phyloP scores from a whole-genome alignment of 1,140 invertebrate genomes.

The Penaeus japonicus region DNA sequence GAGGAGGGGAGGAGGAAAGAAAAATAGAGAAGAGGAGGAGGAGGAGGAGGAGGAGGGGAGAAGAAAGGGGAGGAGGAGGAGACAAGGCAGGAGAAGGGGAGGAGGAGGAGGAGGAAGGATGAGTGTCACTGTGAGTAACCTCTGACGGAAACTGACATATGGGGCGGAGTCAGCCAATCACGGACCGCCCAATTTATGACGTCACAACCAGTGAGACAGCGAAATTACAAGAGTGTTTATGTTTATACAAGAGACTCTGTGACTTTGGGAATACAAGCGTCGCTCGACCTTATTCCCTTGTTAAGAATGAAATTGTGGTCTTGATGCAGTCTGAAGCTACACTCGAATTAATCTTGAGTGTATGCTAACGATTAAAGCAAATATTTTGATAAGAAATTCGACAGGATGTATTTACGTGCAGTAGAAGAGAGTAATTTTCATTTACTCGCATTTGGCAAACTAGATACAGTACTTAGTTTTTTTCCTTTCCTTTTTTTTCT shows the following conservation, averaged over 20 bases:
- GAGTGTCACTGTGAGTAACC: background rate
- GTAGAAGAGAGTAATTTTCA: too few species aligned
- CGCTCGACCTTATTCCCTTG: too few species aligned
- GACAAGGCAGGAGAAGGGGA: background rate
- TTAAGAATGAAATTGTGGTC: too few species aligned
- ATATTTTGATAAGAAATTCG: too few species aligned
- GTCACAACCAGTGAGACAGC: conserved; percentile 13
- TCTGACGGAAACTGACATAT: conserved; percentile 29
- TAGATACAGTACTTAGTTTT: background rate
- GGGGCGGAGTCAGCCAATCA: conserved; percentile 35
- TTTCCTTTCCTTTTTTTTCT: background rate
- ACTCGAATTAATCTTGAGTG: too few species aligned
- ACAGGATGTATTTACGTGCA: too few species aligned
- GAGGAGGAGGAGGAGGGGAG: background rate
- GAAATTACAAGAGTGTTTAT: background rate
- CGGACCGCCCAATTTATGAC: background rate
- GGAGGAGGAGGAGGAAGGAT: background rate
- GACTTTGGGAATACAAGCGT: too few species aligned
- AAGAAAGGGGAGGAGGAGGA: background rate
- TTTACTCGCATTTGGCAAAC: too few species aligned
- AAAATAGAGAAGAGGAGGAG: background rate
- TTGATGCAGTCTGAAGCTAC: too few species aligned
- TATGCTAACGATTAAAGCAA: too few species aligned
- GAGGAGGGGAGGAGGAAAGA: too few species aligned
- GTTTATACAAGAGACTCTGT: too few species aligned